Evolutionary conservation across 2,797 vertebrate species (phyloP).

Genomic region (Anas capensis): DNA sequence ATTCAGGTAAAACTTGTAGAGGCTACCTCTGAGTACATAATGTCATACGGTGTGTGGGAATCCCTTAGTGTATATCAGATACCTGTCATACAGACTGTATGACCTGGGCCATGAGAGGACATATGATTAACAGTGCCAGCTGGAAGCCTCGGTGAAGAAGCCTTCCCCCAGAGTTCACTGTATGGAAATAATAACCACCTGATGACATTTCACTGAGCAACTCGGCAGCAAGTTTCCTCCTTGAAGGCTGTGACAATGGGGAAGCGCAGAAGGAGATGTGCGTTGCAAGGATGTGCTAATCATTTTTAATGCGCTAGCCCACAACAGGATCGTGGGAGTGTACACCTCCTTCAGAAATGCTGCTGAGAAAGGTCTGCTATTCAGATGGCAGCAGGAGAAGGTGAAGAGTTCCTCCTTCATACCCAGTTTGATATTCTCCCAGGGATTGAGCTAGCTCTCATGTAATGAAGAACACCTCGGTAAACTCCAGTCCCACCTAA

Average conservation of each 20-base stretch:
- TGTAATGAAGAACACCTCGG: background rate
- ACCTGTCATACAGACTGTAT: background rate
- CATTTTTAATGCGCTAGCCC: background rate
- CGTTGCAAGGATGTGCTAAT: background rate
- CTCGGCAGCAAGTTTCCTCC: background rate
- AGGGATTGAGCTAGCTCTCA: background rate
- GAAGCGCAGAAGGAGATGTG: background rate
- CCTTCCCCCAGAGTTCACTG: background rate
- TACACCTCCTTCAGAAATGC: background rate
- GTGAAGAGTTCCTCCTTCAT: background rate
- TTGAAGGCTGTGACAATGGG: background rate
- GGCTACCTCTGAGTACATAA: accelerated
- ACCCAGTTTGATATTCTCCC: background rate
- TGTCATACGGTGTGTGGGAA: accelerated
- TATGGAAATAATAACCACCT: background rate
- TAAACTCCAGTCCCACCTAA: background rate
- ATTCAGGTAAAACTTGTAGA: background rate
- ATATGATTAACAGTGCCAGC: accelerated
- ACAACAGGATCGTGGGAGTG: background rate
- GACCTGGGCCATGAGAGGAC: accelerated
- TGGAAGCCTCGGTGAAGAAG: background rate
- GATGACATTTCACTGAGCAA: background rate
- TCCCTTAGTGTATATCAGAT: background rate
- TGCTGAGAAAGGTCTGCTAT: background rate
- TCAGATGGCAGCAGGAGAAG: background rate